Conservation (phyloP, 2,888 invertebrate genomes). For the Anaspis maculata region DNA sequence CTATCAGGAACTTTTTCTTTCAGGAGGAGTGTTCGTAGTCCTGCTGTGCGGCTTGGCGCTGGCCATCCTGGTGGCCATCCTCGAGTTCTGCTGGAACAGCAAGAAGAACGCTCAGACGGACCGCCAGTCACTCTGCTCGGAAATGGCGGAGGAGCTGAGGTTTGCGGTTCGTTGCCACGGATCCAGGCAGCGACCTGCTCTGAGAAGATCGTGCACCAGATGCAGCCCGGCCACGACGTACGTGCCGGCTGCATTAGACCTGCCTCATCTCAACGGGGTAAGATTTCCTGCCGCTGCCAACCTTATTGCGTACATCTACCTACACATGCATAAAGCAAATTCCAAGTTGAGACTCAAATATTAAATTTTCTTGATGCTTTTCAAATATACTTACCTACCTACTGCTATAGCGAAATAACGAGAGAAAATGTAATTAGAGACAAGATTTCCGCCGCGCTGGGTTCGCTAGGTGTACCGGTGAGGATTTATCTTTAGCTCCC, state of each 20-base stretch:
- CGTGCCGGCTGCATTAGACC: conserved; percentile 55
- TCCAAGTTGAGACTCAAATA: too few species aligned
- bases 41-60: conserved; percentile 84
- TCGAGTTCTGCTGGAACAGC: conserved; percentile 93
- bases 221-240: conserved; percentile 69
- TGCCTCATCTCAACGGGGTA: conserved; percentile 49
- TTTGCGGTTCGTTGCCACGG: conserved; percentile 86
- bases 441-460: too few species aligned
- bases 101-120: conserved; percentile 80
- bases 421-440: too few species aligned
- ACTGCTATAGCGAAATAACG: too few species aligned
- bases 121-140: conserved; percentile 81
- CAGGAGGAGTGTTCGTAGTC: conserved; percentile 95
- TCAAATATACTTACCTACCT: too few species aligned
- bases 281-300: too few species aligned
- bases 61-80: conserved; percentile 84
- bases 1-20: too few species aligned
- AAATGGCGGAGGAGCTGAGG: conserved; percentile 87
- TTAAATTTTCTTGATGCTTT: too few species aligned
- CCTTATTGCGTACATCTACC: too few species aligned
- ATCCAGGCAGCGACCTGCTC: conserved; percentile 71
- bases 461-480: too few species aligned
- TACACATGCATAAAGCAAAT: too few species aligned
- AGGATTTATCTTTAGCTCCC: too few species aligned
- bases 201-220: conserved; percentile 67